These are phyloP conservation scores for Sebastolobus alascanus DNA, from an alignment of 2,797 vertebrate species.

Conservation along the genomic window DNA sequence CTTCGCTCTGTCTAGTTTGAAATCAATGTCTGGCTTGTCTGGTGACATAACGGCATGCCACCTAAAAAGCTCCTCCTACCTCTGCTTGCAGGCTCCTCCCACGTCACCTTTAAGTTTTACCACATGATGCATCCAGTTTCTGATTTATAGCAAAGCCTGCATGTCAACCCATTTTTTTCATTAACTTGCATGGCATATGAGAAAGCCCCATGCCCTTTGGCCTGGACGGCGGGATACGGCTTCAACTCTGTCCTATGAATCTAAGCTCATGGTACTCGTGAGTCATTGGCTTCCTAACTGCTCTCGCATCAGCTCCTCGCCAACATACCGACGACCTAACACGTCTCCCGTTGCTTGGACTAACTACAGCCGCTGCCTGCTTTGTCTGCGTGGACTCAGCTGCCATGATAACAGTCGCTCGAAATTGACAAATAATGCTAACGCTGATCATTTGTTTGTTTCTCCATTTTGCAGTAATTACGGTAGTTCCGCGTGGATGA, in stretches of 20 bases:
- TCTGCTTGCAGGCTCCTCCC: constrained; percentile 83
- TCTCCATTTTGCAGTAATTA: constrained; percentile 91
- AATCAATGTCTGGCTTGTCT: constrained; percentile 73
- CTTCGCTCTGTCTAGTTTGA: constrained; percentile 63
- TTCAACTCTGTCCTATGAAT: constrained; percentile 57
- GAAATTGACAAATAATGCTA: constrained; percentile 73
- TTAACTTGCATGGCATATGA: constrained; percentile 82
- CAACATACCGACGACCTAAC: constrained; percentile 75
- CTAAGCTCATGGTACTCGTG: constrained; percentile 77
- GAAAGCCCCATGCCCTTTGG: constrained; percentile 61
- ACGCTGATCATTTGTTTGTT: constrained; percentile 85
- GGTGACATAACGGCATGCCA: constrained; percentile 75
- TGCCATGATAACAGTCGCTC: constrained; percentile 44
- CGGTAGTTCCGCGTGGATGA: constrained; percentile 87
- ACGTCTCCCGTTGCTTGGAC: constrained; percentile 61
- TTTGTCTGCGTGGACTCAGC: constrained; percentile 61
- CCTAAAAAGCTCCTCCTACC: constrained; percentile 83
- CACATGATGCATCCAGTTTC: constrained; percentile 48
- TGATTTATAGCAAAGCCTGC: constrained; percentile 78
- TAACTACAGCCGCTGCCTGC: constrained; percentile 70
- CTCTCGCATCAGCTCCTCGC: constrained; percentile 30
- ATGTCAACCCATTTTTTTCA: constrained; percentile 68
- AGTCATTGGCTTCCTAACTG: constrained; percentile 80
- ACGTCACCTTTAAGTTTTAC: constrained; percentile 64
- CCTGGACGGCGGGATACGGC: constrained; percentile 45